Conservation (phyloP, 2,888 invertebrate genomes). For the Geophilus truncorum region DNA sequence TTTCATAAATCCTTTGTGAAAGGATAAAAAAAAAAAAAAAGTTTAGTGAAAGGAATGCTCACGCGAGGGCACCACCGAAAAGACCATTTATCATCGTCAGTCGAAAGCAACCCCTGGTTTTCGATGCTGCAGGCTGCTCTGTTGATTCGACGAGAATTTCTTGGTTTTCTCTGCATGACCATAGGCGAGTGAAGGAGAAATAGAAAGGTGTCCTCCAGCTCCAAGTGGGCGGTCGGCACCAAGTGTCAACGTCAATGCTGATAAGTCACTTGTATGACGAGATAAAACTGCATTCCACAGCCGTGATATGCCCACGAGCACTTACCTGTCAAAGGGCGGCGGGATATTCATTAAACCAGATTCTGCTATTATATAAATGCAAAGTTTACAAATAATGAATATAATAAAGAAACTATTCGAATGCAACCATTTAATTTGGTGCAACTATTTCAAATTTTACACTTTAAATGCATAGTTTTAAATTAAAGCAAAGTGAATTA, state of each 20-base stretch:
- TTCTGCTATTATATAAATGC: neutral
- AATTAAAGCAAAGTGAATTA: no score
- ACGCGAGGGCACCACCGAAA: constrained; percentile 30
- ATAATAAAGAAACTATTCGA: no score
- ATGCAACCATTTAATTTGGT: no score
- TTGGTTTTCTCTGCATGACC: neutral
- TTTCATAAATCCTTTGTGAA: neutral
- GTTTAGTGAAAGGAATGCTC: constrained; percentile 13
- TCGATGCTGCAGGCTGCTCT: neutral
- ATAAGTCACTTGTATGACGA: constrained; percentile 22
- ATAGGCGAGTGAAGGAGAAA: neutral
- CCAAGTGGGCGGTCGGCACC: constrained; percentile 15
- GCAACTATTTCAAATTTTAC: no score
- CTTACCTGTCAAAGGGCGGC: neutral
- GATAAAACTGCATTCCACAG: constrained; percentile 15
- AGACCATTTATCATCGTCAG: constrained; percentile 29
- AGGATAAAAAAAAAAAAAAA: neutral
- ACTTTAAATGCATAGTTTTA: neutral
- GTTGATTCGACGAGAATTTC: neutral
- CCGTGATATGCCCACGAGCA: constrained; percentile 8
- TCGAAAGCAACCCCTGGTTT: neutral
- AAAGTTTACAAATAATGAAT: neutral
- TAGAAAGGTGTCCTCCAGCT: constrained; percentile 8
- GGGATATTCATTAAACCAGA: neutral
- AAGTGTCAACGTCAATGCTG: constrained; percentile 3